These are phyloP conservation scores for Corythoichthys intestinalis DNA, from an alignment of 2,113 vertebrate genomes.

Conservation along the genomic window DNA sequence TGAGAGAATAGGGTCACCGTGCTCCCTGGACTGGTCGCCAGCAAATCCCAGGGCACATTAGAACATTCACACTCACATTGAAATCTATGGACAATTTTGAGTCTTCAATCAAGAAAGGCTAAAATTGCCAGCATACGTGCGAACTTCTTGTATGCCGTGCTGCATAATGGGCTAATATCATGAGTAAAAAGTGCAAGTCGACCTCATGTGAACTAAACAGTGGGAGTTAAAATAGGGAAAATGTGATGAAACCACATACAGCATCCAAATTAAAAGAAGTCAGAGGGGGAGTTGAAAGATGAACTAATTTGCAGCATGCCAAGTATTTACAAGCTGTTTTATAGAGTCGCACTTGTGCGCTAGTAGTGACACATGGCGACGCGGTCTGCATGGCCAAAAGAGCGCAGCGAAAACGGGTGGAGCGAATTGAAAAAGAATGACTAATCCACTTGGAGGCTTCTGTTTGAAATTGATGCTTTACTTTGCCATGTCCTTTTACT, in stretches of 20 bases:
- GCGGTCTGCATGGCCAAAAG: slow-evolving; percentile 27
- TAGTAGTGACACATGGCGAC: slow-evolving; percentile 43
- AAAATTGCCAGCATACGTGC: neutral
- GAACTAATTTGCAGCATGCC: slow-evolving; percentile 56
- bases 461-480: slow-evolving; percentile 27
- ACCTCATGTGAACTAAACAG: slow-evolving; percentile 15
- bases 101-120: no score
- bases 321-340: slow-evolving; percentile 57
- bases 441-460: slow-evolving; percentile 27
- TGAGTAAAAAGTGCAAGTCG: slow-evolving; percentile 9
- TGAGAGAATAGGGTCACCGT: neutral
- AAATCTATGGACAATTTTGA: neutral
- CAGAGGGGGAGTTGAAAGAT: slow-evolving; percentile 38
- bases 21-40: no score
- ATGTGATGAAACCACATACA: slow-evolving; percentile 4
- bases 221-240: neutral
- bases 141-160: neutral
- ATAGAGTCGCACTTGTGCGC: slow-evolving; percentile 60
- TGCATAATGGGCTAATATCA: slow-evolving; percentile 9
- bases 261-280: neutral
- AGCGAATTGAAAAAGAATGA: slow-evolving; percentile 22
- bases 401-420: slow-evolving; percentile 42
- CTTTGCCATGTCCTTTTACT: slow-evolving; percentile 16
- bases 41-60: neutral
- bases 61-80: neutral